Conservation (phyloP, 2,888 invertebrate species). For the Phortica magna region DNA sequence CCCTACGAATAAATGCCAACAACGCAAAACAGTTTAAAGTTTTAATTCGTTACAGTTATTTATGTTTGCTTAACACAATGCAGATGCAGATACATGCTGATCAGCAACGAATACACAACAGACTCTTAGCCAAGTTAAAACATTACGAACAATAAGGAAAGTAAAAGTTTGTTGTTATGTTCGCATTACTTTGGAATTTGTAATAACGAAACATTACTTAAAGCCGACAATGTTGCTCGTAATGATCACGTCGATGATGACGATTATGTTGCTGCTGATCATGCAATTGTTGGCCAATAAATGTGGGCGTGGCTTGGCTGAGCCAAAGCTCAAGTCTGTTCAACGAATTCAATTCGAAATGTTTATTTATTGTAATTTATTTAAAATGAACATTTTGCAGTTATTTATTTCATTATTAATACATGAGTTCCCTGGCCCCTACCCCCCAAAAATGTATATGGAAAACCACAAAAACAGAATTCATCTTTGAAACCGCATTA, state of each 20-base stretch:
- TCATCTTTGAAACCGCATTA: conserved; percentile 23
- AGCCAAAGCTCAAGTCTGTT: background rate
- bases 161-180: conserved; percentile 44
- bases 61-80: conserved; percentile 5
- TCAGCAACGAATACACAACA: background rate
- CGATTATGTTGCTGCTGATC: background rate
- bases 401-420: too few species aligned
- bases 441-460: background rate
- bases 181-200: conserved; percentile 22
- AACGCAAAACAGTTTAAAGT: background rate
- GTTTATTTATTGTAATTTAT: background rate
- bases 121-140: conserved; percentile 4
- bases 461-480: background rate
- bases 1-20: too few species aligned
- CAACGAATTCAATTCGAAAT: conserved; percentile 11
- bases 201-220: conserved; percentile 3
- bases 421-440: too few species aligned
- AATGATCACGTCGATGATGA: conserved; percentile 12
- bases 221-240: background rate
- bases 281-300: conserved; percentile 25
- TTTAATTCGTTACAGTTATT: conserved; percentile 22
- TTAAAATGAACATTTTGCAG: conserved; percentile 14
- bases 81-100: background rate
- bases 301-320: conserved; percentile 11
- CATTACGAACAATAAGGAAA: conserved; percentile 37